Conservation (phyloP, 2,888 invertebrate species). For the Dysmachus trigonus region DNA sequence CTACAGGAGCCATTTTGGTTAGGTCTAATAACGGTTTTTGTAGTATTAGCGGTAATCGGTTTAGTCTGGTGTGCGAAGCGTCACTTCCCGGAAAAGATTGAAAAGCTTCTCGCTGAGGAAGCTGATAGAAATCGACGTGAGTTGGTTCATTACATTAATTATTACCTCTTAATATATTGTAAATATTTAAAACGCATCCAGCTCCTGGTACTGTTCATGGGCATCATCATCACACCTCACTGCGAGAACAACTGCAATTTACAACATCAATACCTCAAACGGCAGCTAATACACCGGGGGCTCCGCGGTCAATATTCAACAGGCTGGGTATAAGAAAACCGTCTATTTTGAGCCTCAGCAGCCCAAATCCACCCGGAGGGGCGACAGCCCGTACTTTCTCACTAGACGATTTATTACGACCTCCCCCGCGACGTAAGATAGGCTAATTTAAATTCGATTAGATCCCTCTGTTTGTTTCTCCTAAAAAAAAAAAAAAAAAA, state of each 20-base stretch:
- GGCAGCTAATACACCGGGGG: slow-evolving; percentile 66
- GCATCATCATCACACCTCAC: slow-evolving; percentile 68
- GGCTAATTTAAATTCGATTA: slow-evolving; percentile 51
- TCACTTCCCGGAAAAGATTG: slow-evolving; percentile 86
- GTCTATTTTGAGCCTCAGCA: slow-evolving; percentile 83
- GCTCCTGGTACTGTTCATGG: slow-evolving; percentile 58
- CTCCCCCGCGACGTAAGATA: slow-evolving; percentile 82
- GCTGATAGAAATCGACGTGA: slow-evolving; percentile 77
- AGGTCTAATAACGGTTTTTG: slow-evolving; percentile 84
- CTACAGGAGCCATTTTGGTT: slow-evolving; percentile 90
- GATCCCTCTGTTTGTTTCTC: slow-evolving; percentile 11
- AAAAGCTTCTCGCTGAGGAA: slow-evolving; percentile 82
- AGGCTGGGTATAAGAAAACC: slow-evolving; percentile 89
- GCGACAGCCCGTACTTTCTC: slow-evolving; percentile 83
- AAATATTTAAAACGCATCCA: slow-evolving; percentile 43
- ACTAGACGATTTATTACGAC: slow-evolving; percentile 88
- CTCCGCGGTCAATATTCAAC: slow-evolving; percentile 77
- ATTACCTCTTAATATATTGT: not conserved
- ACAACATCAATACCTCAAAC: slow-evolving; percentile 65
- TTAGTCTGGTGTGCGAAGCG: slow-evolving; percentile 85
- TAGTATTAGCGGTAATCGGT: slow-evolving; percentile 80
- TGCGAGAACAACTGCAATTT: slow-evolving; percentile 69
- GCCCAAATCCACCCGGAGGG: slow-evolving; percentile 69
- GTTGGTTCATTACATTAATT: slow-evolving; percentile 52
- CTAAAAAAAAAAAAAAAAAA: not conserved